Conservation (phyloP, 1,140 invertebrate species). For the Drosophila seguyi region DNA sequence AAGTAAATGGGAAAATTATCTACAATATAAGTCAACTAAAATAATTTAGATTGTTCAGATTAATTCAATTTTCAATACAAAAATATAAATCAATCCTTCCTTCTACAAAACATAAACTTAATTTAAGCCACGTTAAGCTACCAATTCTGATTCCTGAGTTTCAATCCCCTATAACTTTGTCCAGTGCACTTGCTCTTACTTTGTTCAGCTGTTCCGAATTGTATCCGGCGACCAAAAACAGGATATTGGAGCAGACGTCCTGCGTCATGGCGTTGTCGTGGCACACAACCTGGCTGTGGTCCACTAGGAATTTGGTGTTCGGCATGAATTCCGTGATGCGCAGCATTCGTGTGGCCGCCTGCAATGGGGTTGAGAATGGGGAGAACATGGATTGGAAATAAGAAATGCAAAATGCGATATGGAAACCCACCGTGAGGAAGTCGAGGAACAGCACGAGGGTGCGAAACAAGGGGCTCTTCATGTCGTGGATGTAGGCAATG, state of each 20-base stretch:
- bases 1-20: background rate
- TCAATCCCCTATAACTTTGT: background rate
- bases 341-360: conserved; percentile 85
- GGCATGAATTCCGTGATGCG: conserved; percentile 87
- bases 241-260: conserved; percentile 87
- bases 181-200: conserved; percentile 50
- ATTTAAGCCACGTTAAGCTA: no score
- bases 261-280: conserved; percentile 85
- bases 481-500: conserved; percentile 88
- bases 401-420: conserved; percentile 6
- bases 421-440: conserved; percentile 67
- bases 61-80: background rate
- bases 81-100: background rate
- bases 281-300: conserved; percentile 86
- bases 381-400: conserved; percentile 19
- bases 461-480: conserved; percentile 86
- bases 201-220: conserved; percentile 86
- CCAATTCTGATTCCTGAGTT: background rate
- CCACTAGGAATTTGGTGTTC: conserved; percentile 85
- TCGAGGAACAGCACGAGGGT: conserved; percentile 74
- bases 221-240: conserved; percentile 87
- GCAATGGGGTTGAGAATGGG: conserved; percentile 24
- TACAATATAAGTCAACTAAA: background rate
- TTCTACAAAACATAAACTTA: background rate
- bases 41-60: background rate